Evolutionary conservation across 2,797 vertebrate genomes (phyloP), one percentile per base, ranked within the genome.

Genomic region (Neosilurus mollespiculum): DNA sequence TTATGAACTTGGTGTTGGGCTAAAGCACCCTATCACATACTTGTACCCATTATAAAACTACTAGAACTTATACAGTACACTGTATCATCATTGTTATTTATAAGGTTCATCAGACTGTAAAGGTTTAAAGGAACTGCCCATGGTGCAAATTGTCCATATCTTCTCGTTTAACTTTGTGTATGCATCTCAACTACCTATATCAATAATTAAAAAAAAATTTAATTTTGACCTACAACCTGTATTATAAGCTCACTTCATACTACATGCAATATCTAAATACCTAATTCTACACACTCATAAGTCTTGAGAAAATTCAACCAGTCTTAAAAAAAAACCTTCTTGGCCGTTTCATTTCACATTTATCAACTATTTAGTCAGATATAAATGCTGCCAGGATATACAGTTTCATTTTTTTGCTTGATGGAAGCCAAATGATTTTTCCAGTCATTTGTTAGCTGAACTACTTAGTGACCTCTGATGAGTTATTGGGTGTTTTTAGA

Each of bases 371-470:
- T 65, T 78, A 20, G 77, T 14, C 77, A 64, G 61, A 65, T 53
- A 15, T 65, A 51, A 65, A 58, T 16, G 15, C 61, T 78, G 61
- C n/a, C 43, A 65, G 77, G n/a, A 78, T 78, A 65, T 65, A 53
- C 18, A 26, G 49, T 78, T 78, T 65, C 77, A 8, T 20, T 78
- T 65, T 78, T 78, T 62, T 78, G 43, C 61, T 65, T 64, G 59
- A 64, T 62, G 64, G 59, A 51, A 65, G 61, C 37, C 61, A 79
- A 79, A 66, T 53, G 49, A 30, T 62, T 54, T 62, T 81, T 75
- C 82, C 85, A 81, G 61, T 30, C 58, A 66, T 79, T 79, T 65
- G 43, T 78, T 51, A 78, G 59, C 22, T 20, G 61, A 51, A 78
- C 24, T 65, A 65, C 65, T 78, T 53, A 51, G 43, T 66, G 62